Conservation (phyloP, 2,113 vertebrate species). For the Dolichotis patagonum region DNA sequence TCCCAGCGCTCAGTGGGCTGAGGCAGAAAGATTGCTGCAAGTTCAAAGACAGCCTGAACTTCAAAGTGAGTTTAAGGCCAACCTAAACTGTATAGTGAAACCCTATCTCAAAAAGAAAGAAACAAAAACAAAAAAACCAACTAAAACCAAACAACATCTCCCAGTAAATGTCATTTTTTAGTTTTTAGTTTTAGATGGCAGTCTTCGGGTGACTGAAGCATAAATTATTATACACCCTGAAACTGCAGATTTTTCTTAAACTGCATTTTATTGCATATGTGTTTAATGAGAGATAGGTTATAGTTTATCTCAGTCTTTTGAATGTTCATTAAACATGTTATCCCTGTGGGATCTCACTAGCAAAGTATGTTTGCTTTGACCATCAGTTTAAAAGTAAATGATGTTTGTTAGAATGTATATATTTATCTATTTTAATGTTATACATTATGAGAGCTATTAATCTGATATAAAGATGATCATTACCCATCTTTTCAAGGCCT, state of each 20-base stretch:
- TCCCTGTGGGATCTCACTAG: slow-evolving; percentile 4
- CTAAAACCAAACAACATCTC: slow-evolving; percentile 18
- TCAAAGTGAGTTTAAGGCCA: not conserved
- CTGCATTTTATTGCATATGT: not conserved
- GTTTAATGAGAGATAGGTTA: not conserved
- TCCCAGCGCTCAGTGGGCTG: not conserved
- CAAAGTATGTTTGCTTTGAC: slow-evolving; percentile 51
- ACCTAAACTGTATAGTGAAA: not conserved
- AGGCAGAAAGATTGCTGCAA: not conserved
- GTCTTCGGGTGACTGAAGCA: not conserved
- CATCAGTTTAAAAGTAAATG: slow-evolving; percentile 35
- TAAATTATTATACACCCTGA: not conserved
- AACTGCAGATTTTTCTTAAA: slow-evolving; percentile 14
- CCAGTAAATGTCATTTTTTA: not conserved
- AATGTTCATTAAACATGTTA: slow-evolving; percentile 26
- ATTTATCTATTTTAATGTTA: slow-evolving; percentile 38
- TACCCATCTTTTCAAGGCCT: slow-evolving; percentile 7
- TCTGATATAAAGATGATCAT: not conserved
- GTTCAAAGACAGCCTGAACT: not conserved
- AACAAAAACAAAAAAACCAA: too few species aligned
- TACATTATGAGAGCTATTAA: not conserved
- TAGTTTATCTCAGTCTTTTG: slow-evolving; percentile 33
- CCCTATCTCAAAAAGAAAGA: not conserved
- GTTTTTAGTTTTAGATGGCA: too few species aligned
- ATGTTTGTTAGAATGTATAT: slow-evolving; percentile 9